A percentile compares a stretch with the other conserved stretches of the same genome.
These are phyloP conservation scores for Acrocephalus scirpaceus DNA, from an alignment of 2,797 vertebrate species.

Conservation along the genomic window DNA sequence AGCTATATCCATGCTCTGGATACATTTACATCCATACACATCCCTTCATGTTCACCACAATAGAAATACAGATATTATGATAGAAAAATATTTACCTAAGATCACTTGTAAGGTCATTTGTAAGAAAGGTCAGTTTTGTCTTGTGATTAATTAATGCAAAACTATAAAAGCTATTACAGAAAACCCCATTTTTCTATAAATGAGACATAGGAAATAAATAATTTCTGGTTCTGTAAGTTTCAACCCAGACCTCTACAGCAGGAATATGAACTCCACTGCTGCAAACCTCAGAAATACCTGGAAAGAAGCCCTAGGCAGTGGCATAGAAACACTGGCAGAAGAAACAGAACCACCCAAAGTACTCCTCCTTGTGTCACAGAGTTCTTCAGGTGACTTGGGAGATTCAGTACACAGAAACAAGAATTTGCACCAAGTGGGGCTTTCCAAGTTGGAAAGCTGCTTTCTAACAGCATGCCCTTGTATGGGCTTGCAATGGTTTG, in stretches of 20 bases:
- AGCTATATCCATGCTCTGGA: neutral
- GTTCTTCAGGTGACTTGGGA: neutral
- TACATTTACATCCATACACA: neutral
- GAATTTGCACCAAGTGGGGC: neutral
- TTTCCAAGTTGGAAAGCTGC: neutral
- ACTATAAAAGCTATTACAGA: neutral
- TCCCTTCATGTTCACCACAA: neutral
- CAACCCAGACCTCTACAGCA: neutral
- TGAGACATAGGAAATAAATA: neutral
- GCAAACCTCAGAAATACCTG: neutral
- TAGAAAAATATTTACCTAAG: neutral
- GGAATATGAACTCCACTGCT: neutral
- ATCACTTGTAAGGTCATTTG: neutral
- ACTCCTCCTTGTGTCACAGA: accelerated
- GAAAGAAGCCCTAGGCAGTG: neutral
- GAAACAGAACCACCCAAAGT: neutral
- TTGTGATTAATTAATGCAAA: neutral
- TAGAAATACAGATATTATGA: neutral
- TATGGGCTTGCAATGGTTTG: neutral
- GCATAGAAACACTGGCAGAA: neutral
- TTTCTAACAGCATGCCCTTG: neutral
- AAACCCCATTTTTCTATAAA: neutral
- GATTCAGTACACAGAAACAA: neutral
- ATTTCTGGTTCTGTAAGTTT: neutral
- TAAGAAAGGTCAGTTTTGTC: neutral